Conservation (phyloP, 92 coral and sea anemone species). For the Zoanthus sociatus region DNA sequence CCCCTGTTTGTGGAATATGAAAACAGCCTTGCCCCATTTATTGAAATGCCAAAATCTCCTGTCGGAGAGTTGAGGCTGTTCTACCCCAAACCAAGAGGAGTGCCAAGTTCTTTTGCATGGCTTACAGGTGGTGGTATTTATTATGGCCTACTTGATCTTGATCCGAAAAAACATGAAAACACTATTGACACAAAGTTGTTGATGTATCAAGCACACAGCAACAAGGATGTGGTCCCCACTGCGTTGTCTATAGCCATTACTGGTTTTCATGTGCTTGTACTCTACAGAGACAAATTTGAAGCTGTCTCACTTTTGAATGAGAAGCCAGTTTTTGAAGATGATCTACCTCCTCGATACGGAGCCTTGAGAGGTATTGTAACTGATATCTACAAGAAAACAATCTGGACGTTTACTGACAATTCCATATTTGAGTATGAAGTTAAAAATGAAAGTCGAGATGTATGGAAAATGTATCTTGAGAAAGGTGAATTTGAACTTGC, state of each 20-base stretch:
- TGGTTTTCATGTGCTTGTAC: constrained; percentile 94
- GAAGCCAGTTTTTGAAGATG: constrained; percentile 93
- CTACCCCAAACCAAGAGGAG: constrained; percentile 89
- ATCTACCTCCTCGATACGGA: constrained; percentile 92
- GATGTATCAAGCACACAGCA: constrained; percentile 79
- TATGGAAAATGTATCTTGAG: constrained; percentile 97
- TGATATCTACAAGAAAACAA: constrained; percentile 90
- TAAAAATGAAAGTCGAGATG: constrained; percentile 94
- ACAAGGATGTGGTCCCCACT: constrained; percentile 59
- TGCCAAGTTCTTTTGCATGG: constrained; percentile 98
- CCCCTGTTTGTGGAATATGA: constrained; percentile 91
- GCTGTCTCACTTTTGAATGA: constrained; percentile 96
- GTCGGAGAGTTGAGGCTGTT: constrained; percentile 76
- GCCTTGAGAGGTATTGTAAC: constrained; percentile 86
- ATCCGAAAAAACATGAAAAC: constrained; percentile 69
- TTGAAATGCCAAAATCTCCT: constrained; percentile 87
- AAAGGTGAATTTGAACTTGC: constrained; percentile 95
- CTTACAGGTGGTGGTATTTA: constrained; percentile 98
- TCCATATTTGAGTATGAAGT: constrained; percentile 91
- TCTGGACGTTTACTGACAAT: constrained; percentile 87
- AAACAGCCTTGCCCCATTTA: constrained; percentile 92
- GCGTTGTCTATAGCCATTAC: constrained; percentile 90
- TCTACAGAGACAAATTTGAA: constrained; percentile 87
- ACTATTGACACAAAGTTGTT: constrained; percentile 85
- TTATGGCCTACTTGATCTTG: constrained; percentile 88